Evolutionary conservation across 2,113 vertebrate species (phyloP), one percentile per base, ranked within the genome.

Genomic region (Burhinus bistriatus): DNA sequence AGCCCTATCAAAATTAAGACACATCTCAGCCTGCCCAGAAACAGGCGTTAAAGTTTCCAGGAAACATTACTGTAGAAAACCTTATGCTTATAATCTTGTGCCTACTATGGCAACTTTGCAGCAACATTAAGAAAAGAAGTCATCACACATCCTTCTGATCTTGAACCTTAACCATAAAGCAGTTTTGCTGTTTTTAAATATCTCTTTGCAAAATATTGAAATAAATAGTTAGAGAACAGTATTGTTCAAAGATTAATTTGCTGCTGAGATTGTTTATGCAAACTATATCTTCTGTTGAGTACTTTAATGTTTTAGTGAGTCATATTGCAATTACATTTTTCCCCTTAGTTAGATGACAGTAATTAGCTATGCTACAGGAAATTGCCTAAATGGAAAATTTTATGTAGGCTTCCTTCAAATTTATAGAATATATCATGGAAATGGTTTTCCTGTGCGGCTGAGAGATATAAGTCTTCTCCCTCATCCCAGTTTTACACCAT

Each of bases 301-400:
- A 93, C 71, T 91, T 96, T 79, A 94, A 96, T 91, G 83, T 94
- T 94, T 85, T 82, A 91, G 83, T 87, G 95, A 96, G 64, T 90
- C 92, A 97, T 96, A 91, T 55, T 71, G 95, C 93, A 95, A 96
- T 97, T 95, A 91, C 49, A 93, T 93, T 87, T 97, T 95, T 87
- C 80, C 85, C 89, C 45, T 89, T 85, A 93, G 65, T 96, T 95
- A 45, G 73, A 93, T 89, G 90, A 86, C 88, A 89, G 88, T 95
- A 97, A 97, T 95, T 97, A 97, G 72, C 83, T 89, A 87, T 97
- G 90, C 92, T 96, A 83, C 75, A 94, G 77, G 75, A 93, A 97
- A 97, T 94, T 95, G 65, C 65, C 87, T 96, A 86, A 96, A 98
- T 91, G 79, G 71, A 83, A 95, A 93, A 77, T 97, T 96, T 97